Evolutionary conservation across 2,113 vertebrate species (phyloP).

Genomic region (Solea senegalensis): DNA sequence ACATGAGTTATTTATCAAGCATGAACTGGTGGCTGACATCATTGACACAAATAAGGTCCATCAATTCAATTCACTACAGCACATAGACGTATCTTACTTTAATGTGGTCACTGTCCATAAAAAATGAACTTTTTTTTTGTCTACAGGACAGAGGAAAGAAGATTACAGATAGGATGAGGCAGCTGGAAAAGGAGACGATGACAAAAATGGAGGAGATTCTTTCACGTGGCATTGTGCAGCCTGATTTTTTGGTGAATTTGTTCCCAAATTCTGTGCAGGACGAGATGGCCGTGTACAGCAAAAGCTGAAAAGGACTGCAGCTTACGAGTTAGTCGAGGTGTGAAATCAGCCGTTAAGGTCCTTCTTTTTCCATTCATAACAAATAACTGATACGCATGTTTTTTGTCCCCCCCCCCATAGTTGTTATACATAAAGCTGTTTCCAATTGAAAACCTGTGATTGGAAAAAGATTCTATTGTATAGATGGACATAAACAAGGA

Average conservation of each 20-base stretch:
- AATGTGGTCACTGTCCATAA: not conserved
- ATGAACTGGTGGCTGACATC: conserved; percentile 83
- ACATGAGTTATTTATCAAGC: conserved; percentile 89
- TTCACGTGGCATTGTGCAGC: conserved; percentile 72
- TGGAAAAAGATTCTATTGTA: too few species aligned
- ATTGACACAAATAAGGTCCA: conserved; percentile 83
- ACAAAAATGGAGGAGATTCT: conserved; percentile 85
- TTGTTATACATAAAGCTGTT: too few species aligned
- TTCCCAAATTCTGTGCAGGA: conserved; percentile 83
- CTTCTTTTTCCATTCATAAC: too few species aligned
- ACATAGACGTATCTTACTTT: not conserved
- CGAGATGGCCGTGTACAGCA: conserved; percentile 85
- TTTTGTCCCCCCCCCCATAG: too few species aligned
- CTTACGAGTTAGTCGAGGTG: too few species aligned
- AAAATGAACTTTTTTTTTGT: not conserved
- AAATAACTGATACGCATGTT: too few species aligned
- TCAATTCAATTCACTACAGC: not conserved
- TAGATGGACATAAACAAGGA: too few species aligned
- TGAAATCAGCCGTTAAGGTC: too few species aligned
- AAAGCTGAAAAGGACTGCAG: conserved; percentile 32
- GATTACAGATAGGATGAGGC: conserved; percentile 81
- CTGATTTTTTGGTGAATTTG: conserved; percentile 79
- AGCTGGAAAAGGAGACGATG: conserved; percentile 86
- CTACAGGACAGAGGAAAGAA: conserved; percentile 83
- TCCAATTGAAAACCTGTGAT: too few species aligned